Conservation (phyloP, 2,113 vertebrate species). For the Struthio camelus region DNA sequence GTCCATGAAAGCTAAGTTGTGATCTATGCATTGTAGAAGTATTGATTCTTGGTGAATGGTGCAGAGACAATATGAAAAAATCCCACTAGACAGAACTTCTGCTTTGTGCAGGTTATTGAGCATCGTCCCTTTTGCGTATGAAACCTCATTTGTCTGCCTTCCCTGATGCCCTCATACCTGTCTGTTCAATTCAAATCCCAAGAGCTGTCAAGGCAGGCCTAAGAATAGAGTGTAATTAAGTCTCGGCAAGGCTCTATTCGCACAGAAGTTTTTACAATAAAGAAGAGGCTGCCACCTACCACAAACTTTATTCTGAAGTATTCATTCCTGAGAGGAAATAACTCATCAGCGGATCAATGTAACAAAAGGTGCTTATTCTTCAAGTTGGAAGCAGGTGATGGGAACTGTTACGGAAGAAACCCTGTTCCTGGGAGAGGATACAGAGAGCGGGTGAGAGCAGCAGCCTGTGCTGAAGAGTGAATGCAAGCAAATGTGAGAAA, state of each 20-base stretch:
- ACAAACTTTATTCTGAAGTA: rapidly evolving
- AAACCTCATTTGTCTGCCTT: neutral
- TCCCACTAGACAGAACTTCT: neutral
- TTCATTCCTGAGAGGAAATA: neutral
- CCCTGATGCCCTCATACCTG: neutral
- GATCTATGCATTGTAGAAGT: neutral
- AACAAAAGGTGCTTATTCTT: neutral
- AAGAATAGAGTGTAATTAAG: neutral
- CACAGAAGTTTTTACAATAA: neutral
- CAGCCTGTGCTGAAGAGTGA: neutral
- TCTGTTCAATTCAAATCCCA: neutral
- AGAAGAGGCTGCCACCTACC: neutral
- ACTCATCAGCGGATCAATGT: neutral
- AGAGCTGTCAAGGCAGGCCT: neutral
- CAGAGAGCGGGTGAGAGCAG: neutral
- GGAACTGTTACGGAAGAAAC: neutral
- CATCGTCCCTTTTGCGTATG: neutral
- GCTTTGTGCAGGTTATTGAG: neutral
- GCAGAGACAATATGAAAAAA: neutral
- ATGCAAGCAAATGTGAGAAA: neutral
- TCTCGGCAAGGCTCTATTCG: neutral
- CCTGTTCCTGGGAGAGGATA: neutral
- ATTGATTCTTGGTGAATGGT: neutral
- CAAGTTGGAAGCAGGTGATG: neutral
- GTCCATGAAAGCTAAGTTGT: rapidly evolving